These are phyloP conservation scores for Phacellophora camtschatica DNA, from an alignment of 30 jellyfish, hydroid and myxozoan genomes.

Conservation along the genomic window DNA sequence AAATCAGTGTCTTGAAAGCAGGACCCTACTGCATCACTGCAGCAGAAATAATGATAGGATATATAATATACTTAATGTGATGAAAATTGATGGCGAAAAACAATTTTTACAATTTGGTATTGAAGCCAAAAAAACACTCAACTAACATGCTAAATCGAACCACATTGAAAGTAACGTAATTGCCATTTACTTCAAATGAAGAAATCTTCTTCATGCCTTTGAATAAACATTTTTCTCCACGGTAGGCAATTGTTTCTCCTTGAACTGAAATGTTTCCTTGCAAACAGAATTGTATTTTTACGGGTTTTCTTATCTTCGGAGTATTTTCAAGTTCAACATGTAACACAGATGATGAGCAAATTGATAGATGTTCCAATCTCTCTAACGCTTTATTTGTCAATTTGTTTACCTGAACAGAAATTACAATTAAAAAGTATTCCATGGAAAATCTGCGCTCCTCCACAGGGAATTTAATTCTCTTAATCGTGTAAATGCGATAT, in stretches of 20 bases:
- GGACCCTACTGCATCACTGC: no score
- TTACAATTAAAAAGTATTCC: no score
- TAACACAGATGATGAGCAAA: constrained; percentile 1
- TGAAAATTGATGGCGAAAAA: no score
- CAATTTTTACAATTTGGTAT: no score
- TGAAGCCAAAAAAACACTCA: not conserved
- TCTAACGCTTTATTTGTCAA: constrained; percentile 1
- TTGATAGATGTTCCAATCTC: not conserved
- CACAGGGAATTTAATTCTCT: no score
- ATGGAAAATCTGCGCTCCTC: no score
- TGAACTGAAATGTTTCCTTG: not conserved
- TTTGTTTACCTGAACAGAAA: constrained; percentile 3
- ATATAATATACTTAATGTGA: not conserved
- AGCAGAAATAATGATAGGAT: not conserved
- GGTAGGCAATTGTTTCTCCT: not conserved
- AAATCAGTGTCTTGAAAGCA: no score
- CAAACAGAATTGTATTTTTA: not conserved
- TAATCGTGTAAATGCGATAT: no score
- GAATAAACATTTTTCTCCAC: not conserved
- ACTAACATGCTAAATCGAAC: constrained; percentile 21
- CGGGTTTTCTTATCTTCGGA: not conserved
- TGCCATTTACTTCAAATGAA: not conserved
- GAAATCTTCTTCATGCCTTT: not conserved
- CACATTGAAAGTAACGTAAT: not conserved
- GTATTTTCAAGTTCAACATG: not conserved